These are phyloP conservation scores for Colletes collaris DNA, from an alignment of 2,888 invertebrate species.

Conservation along the genomic window DNA sequence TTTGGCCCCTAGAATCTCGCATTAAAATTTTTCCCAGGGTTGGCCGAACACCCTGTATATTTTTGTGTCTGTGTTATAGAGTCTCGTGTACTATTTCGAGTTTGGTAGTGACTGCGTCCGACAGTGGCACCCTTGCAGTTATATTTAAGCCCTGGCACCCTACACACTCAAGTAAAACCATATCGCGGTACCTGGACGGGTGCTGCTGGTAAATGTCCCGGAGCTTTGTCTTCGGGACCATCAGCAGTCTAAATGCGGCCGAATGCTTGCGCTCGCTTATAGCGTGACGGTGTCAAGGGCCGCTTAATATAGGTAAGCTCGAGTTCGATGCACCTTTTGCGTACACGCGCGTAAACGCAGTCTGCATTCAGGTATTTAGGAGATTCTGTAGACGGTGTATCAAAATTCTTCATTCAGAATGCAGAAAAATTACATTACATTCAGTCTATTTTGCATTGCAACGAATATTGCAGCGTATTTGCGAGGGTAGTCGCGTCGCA, in stretches of 20 bases:
- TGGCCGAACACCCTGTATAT: constrained; percentile 20
- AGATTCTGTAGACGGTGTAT: constrained; percentile 30
- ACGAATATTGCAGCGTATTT: too few species aligned
- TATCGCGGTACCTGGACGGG: constrained; percentile 53
- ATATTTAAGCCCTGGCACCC: constrained; percentile 67
- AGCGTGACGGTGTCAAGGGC: constrained; percentile 70
- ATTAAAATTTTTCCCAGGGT: background rate
- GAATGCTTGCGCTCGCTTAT: constrained; percentile 51
- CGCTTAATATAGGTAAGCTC: constrained; percentile 68
- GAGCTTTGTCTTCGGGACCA: constrained; percentile 63
- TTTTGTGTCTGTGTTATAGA: constrained; percentile 16
- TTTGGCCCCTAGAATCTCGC: too few species aligned
- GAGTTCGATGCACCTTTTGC: constrained; percentile 62
- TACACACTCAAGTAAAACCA: constrained; percentile 33
- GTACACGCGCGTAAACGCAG: constrained; percentile 33
- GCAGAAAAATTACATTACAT: too few species aligned
- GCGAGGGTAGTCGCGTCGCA: too few species aligned
- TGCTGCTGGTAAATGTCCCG: constrained; percentile 60
- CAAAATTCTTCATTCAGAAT: background rate
- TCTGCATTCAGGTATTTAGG: constrained; percentile 40
- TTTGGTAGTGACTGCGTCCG: constrained; percentile 42
- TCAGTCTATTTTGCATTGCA: too few species aligned
- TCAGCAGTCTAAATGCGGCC: constrained; percentile 62
- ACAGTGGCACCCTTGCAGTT: constrained; percentile 61
- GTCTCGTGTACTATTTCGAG: constrained; percentile 59